A percentile compares a stretch with the other conserved stretches of the same genome.
Evolutionary conservation across 2,113 vertebrate species (phyloP).

Genomic region (Mugil cephalus): DNA sequence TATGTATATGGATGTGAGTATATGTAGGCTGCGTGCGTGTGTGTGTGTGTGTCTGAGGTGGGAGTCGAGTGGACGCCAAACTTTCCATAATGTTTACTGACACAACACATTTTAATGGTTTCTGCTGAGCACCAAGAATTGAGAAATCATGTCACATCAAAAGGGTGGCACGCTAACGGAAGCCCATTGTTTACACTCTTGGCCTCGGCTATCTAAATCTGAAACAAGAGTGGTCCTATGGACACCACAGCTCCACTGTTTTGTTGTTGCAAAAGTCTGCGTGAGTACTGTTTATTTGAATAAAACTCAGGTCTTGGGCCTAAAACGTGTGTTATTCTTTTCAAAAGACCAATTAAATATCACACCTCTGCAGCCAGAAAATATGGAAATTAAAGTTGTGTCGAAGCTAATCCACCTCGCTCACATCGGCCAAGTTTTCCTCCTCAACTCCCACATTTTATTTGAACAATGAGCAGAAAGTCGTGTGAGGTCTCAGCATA

Average conservation of each 20-base stretch:
- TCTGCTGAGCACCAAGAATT: conserved; percentile 63
- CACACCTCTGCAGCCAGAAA: no score
- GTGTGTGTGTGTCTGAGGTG: conserved; percentile 22
- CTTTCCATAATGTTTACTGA: conserved; percentile 72
- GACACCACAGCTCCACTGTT: conserved; percentile 32
- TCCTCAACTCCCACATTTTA: conserved; percentile 43
- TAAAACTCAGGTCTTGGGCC: not conserved
- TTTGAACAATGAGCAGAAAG: conserved; percentile 54
- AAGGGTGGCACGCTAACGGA: conserved; percentile 45
- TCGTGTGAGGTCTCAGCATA: conserved; percentile 58
- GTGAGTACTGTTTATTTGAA: conserved; percentile 22
- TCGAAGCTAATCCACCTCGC: not conserved
- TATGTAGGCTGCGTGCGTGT: conserved; percentile 1
- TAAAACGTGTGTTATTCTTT: conserved; percentile 10
- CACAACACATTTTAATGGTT: conserved; percentile 76
- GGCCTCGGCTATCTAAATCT: conserved; percentile 49
- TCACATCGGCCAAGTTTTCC: conserved; percentile 33
- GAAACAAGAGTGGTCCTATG: conserved; percentile 28
- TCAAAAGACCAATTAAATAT: not conserved
- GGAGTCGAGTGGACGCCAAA: conserved; percentile 50
- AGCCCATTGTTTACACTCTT: conserved; percentile 59
- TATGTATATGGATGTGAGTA: conserved; percentile 10
- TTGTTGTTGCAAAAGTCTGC: conserved; percentile 39
- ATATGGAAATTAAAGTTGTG: not conserved
- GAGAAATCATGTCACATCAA: conserved; percentile 72